Conservation (phyloP, 2,113 vertebrate genomes). For the Scolopax mira region DNA sequence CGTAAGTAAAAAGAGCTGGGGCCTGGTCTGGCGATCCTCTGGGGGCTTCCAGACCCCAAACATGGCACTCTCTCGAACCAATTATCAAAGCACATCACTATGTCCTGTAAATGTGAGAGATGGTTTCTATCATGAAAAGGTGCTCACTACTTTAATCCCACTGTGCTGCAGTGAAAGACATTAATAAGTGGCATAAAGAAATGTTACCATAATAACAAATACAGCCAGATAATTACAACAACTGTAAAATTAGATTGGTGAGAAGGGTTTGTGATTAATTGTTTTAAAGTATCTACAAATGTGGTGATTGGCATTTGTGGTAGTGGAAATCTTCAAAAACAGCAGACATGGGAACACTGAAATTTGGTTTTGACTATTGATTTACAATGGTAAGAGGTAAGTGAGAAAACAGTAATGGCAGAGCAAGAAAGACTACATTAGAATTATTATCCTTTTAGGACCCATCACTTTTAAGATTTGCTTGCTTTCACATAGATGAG, state of each 20-base stretch:
- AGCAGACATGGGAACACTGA: not conserved
- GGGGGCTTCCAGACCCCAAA: not conserved
- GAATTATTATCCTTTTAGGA: not conserved
- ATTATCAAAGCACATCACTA: not conserved
- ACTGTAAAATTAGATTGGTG: not conserved
- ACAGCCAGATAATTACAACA: not conserved
- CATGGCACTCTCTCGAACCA: not conserved
- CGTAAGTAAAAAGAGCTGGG: not conserved
- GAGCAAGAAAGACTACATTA: not conserved
- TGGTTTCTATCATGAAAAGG: not conserved
- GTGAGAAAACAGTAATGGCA: not conserved
- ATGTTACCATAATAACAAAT: not conserved
- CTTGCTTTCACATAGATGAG: not conserved
- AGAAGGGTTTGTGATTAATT: not conserved
- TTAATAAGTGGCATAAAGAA: not conserved
- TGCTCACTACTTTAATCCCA: not conserved
- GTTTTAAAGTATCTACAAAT: not conserved
- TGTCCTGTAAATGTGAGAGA: not conserved
- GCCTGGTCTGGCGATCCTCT: not conserved
- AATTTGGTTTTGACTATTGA: not conserved
- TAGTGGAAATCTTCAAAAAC: not conserved
- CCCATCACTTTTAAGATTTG: not conserved
- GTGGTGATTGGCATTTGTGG: not conserved
- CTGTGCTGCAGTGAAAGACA: not conserved
- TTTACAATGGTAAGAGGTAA: not conserved